Percentiles rank a stretch among this genome's conserved stretches.
These are phyloP conservation scores for Carabus problematicus DNA, from an alignment of 2,888 invertebrate species.

Conservation along the genomic window DNA sequence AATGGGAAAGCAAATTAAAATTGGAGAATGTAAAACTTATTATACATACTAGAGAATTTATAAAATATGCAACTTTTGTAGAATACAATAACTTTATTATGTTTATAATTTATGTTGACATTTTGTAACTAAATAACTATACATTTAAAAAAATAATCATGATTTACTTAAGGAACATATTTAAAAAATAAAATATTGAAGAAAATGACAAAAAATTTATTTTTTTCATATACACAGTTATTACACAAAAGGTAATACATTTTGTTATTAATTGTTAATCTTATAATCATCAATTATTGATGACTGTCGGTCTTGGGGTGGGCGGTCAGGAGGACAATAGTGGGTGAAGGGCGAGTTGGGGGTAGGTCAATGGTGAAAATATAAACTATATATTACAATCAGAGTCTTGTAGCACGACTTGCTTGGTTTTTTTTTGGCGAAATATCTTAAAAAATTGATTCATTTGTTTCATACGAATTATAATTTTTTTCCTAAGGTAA, in stretches of 20 bases:
- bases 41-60: too few species aligned
- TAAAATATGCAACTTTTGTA: too few species aligned
- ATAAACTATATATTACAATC: slow-evolving; percentile 19
- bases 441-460: slow-evolving; percentile 38
- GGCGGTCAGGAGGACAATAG: neutral
- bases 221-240: slow-evolving; percentile 38
- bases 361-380: slow-evolving; percentile 32
- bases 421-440: slow-evolving; percentile 32
- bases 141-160: too few species aligned
- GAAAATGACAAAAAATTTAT: slow-evolving; percentile 37
- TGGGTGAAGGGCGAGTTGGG: slow-evolving; percentile 25
- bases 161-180: too few species aligned
- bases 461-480: neutral
- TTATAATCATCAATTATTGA: slow-evolving; percentile 8
- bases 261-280: slow-evolving; percentile 22
- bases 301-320: too few species aligned
- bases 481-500: slow-evolving; percentile 22
- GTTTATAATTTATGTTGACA: too few species aligned
- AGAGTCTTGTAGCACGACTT: slow-evolving; percentile 13
- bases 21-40: too few species aligned
- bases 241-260: slow-evolving; percentile 42
- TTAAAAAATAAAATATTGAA: slow-evolving; percentile 14
- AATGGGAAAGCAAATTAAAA: too few species aligned
- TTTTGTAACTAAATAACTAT: too few species aligned
- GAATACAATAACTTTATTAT: too few species aligned